phyloP scores from a whole-genome alignment of 2,797 vertebrate genomes.

The Enteromius thamalakanensis region DNA sequence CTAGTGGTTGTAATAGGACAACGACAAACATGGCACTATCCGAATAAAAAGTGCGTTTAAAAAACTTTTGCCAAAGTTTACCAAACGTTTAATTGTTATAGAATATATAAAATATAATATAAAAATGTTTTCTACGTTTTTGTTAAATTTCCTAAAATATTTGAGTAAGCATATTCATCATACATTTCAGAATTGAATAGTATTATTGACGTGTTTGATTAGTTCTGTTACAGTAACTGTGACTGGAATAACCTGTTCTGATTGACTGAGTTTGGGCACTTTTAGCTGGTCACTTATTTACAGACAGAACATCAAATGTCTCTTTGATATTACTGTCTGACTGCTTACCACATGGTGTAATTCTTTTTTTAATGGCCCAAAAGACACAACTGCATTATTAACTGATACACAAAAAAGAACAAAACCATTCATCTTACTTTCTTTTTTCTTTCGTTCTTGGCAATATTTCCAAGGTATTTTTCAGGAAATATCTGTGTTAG shows the following conservation, averaged over 20 bases:
- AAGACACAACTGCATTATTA: background rate
- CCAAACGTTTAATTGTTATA: too few species aligned
- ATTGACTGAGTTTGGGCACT: background rate
- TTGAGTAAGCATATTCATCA: background rate
- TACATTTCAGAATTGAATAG: background rate
- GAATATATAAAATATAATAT: background rate
- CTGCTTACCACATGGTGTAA: background rate
- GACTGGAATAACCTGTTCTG: background rate
- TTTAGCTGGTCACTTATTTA: background rate
- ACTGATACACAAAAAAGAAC: background rate
- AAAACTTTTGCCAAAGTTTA: conserved; percentile 11
- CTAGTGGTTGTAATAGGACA: background rate
- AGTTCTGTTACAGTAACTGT: background rate
- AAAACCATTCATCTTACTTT: background rate
- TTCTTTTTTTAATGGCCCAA: background rate
- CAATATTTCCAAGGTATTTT: too few species aligned
- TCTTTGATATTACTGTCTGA: background rate
- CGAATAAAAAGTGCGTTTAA: conserved; percentile 62
- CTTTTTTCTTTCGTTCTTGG: background rate
- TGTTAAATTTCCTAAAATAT: background rate
- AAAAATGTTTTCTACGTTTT: background rate
- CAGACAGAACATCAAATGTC: background rate
- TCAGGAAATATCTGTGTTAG: too few species aligned
- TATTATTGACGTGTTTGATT: background rate
- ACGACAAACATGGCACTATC: background rate